Conservation (phyloP, 1,140 invertebrate genomes). For the Lepidostoma basale region DNA sequence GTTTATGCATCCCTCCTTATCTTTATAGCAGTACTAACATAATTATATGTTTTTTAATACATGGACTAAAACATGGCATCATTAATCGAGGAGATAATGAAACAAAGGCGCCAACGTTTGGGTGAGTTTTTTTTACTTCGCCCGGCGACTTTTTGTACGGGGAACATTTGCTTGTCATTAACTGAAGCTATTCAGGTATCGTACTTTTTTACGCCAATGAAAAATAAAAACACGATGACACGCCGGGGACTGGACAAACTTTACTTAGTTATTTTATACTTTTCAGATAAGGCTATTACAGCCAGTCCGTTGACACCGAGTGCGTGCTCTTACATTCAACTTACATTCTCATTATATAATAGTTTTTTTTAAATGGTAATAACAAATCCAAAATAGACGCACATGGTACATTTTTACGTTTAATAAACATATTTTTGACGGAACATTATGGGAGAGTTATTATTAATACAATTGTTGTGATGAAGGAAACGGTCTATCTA, state of each 20-base stretch:
- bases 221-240: slow-evolving; percentile 37
- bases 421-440: too few relatives aligned
- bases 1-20: slow-evolving; percentile 44
- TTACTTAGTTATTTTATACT: slow-evolving; percentile 41
- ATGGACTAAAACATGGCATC: slow-evolving; percentile 44
- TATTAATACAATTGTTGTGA: too few relatives aligned
- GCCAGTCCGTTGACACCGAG: not conserved
- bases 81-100: slow-evolving; percentile 45
- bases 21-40: slow-evolving; percentile 44
- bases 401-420: too few relatives aligned
- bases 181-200: slow-evolving; percentile 34
- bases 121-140: slow-evolving; percentile 23
- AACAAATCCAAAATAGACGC: too few relatives aligned
- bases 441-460: too few relatives aligned
- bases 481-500: too few relatives aligned
- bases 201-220: slow-evolving; percentile 24
- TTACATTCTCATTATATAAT: too few relatives aligned
- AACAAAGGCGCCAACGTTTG: slow-evolving; percentile 40
- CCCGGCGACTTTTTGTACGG: slow-evolving; percentile 23
- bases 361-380: too few relatives aligned
- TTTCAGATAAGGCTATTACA: slow-evolving; percentile 36
- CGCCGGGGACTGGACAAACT: slow-evolving; percentile 26
- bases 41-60: slow-evolving; percentile 46
- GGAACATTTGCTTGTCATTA: slow-evolving; percentile 45
- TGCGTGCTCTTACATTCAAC: not conserved